Evolutionary conservation across 2,113 vertebrate genomes (phyloP).

Genomic region (Tauraco erythrolophus): DNA sequence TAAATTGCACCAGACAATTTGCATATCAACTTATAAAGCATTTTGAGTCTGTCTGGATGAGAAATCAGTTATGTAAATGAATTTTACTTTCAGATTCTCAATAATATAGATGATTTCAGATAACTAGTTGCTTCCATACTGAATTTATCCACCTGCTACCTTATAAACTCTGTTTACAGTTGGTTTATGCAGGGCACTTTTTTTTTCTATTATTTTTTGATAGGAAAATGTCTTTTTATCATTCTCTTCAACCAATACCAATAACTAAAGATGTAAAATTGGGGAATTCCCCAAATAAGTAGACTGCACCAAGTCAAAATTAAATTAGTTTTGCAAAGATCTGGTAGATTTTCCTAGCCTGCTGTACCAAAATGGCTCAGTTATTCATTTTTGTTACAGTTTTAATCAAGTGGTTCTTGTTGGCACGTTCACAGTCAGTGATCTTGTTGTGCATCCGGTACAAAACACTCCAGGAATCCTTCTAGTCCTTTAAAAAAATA

Average conservation of each 20-base stretch:
- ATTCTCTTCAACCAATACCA: not conserved
- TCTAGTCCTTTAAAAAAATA: not conserved
- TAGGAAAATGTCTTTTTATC: not conserved
- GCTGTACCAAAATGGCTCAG: not conserved
- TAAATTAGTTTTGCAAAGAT: not conserved
- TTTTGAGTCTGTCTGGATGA: not conserved
- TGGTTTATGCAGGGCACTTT: not conserved
- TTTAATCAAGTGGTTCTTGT: not conserved
- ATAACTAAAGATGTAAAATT: not conserved
- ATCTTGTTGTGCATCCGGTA: not conserved
- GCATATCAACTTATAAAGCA: not conserved
- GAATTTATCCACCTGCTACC: not conserved
- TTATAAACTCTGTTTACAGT: not conserved
- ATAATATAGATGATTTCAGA: not conserved
- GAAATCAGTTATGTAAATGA: not conserved
- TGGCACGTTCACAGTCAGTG: not conserved
- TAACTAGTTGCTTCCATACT: not conserved
- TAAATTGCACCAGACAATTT: not conserved
- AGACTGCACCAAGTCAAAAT: not conserved
- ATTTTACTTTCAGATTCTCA: not conserved
- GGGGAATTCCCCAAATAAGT: not conserved
- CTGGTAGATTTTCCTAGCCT: not conserved
- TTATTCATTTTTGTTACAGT: not conserved
- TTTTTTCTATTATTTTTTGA: not conserved
- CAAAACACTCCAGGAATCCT: not conserved